phyloP scores from a whole-genome alignment of 2,113 vertebrate genomes.

The Aegithalos caudatus region DNA sequence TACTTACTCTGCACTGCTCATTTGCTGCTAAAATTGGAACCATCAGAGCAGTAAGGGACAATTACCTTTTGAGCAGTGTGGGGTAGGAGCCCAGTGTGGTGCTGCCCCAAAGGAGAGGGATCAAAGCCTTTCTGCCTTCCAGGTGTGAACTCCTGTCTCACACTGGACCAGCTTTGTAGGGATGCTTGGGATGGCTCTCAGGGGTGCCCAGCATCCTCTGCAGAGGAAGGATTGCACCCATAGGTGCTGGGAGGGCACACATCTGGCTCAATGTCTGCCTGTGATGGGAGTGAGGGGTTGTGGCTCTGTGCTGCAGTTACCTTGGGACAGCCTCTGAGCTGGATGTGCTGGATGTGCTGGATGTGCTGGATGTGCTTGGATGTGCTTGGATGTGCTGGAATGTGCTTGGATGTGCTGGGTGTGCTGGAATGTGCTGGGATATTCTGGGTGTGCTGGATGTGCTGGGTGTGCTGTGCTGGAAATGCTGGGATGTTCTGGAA shows the following conservation, averaged over 20 bases:
- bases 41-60: slow-evolving; percentile 49
- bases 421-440: too few relatives aligned
- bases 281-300: not conserved
- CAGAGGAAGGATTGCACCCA: not conserved
- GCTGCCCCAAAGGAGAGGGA: not conserved
- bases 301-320: not conserved
- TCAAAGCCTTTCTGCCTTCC: not conserved
- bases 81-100: not conserved
- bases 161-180: not conserved
- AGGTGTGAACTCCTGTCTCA: not conserved
- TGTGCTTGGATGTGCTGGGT: too few relatives aligned
- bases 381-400: too few relatives aligned
- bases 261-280: rapidly evolving
- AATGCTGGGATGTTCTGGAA: too few relatives aligned
- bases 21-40: slow-evolving; percentile 64
- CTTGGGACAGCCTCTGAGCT: not conserved
- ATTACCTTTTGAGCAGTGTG: not conserved
- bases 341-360: too few relatives aligned
- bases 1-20: slow-evolving; percentile 26
- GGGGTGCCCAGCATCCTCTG: not conserved
- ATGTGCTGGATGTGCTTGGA: too few relatives aligned
- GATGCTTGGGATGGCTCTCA: not conserved
- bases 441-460: too few relatives aligned
- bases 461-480: too few relatives aligned
- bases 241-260: not conserved